Base-by-base conservation (phyloP, 2,888 invertebrate species). In the Fragum sueziense region DNA sequence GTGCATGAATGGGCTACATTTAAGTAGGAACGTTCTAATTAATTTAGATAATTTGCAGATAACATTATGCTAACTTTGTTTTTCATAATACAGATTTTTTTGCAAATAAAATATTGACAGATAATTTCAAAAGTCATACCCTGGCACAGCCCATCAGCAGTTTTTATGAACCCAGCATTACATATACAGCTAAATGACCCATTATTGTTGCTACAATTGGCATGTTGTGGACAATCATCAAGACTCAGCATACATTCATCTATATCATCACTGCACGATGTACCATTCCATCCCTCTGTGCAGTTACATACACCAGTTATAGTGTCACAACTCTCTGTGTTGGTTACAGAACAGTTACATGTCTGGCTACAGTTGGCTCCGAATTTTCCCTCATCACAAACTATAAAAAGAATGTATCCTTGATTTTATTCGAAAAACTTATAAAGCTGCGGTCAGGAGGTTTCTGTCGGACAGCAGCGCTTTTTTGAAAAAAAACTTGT, bases 111-210 rank as follows among this genome's bases (percentile, higher is more conserved):
- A n/a, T n/a, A n/a, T n/a, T n/a, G n/a, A n/a, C n/a, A n/a, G n/a
- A n/a, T n/a, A n/a, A 41, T 41, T 17, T 11, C 41, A 17, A 17
- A 52, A 3, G 59, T 27, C 34, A 57, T 59, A 71, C 71, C 41
- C 25, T 27, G 27, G 57, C 71, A 71, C 9, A 20, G 17, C 9
- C 59, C 59, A 1, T 54, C 31, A 7, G 41, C n/a, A 22, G 54
- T 71, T 22, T 31, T 47, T 14, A 29, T 27, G 62, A 79, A 87
- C 14, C 87, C 87, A 7, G 70, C 67, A 17, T 57, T n/a, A 80
- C 87, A 87, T 4, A 37, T 51, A 76, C 87, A 87, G 9, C 27
- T 41, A 54, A 69, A 86, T 17, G 83, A 77, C 1, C 86, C 85
- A 2, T 71, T 78, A 1, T 70, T 80, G 51, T 87, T 86, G 0